Evolutionary conservation across 2,797 vertebrate genomes (phyloP), one percentile per base, ranked within the genome.

Genomic region (Momotus momota): DNA sequence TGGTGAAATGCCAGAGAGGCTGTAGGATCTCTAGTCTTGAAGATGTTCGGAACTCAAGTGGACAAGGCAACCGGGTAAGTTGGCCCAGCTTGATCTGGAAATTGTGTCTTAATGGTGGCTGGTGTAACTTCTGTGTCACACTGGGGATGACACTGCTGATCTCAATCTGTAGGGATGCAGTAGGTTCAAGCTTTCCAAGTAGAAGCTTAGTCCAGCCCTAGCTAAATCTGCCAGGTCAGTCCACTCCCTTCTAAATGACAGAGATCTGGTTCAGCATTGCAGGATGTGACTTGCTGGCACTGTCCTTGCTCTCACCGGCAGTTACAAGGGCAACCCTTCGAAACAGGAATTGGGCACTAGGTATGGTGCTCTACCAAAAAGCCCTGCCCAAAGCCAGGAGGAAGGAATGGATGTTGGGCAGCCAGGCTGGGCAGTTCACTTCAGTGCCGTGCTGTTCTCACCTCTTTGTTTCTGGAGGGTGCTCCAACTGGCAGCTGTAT

Each of bases 361-460:
- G 8, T 51, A 10, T 52, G 46, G 35, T 0, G 0, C 43, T 43
- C 27, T 33, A 38, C 27, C 0, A 1, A 77, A 66, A 77, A 58
- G n/a, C 58, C 2, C 0, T 62, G 71, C 52, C 79, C 40, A 62
- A 85, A 81, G 40, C 18, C 54, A 67, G 25, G 29, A 60, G 58
- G 38, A 67, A 31, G 52, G 31, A 61, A 7, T 40, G 8, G 5
- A 26, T 46, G 38, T 27, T 8, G 10, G 51, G 18, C 48, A 77
- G 19, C 16, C 61, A n/a, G 51, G 29, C 48, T 14, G 29, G 25
- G 45, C 26, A 17, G 20, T 31, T 71, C 33, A 15, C 46, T 57
- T 54, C 1, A 43, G 25, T 45, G 45, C 51, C 45, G 1, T 26
- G 21, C 35, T 57, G 43, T 9, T 62, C 22, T 6, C 40, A 29